Base-by-base conservation (phyloP, 2,113 vertebrate species). In the Acrocephalus kingi region DNA sequence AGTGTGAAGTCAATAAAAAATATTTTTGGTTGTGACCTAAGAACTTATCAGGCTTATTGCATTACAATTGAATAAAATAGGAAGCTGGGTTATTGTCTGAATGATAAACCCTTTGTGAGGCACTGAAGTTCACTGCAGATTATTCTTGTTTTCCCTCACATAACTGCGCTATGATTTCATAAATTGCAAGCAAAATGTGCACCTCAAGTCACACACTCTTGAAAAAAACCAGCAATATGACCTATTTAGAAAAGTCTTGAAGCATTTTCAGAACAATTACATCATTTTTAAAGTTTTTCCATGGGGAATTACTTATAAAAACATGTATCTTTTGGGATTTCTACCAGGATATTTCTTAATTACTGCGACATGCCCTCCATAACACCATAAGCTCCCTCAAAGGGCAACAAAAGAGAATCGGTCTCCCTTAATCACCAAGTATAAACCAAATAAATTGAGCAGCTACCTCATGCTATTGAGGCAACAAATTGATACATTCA, bases 321-420 rank as follows among this genome's bases (percentile, higher is more conserved):
- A 94, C 82, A 94, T 68, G 69, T 96, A 83, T 93, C 78, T 95
- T 96, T 93, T 68, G 90, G 95, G 95, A 94, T 85, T 90, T 87
- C 80, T 95, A 84, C 76, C 49, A 95, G 93, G 93, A 95, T 96
- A 95, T 94, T 75, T 96, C 90, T 97, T 98, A 97, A 97, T 97
- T 96, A 96, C 96, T 96, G 83, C 89, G 89, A 94, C 95, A 97
- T 96, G 96, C 96, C 89, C 90, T 84, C 95, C 45, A 37, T 84
- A 93, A 96, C 89, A 90, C 96, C 93, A 92, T 69, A 72, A 94
- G 92, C 90, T 96, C 67, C 88, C 96, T 96, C 89, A 93, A 96
- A 96, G 95, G 95, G 96, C 92, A 91, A 89, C 81, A 96, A 96
- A 94, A 97, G 76, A 96, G 84, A 91, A 93, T 67, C 83, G 88